A percentile compares a stretch with the other conserved stretches of the same genome.
Evolutionary conservation across 2,797 vertebrate genomes (phyloP).

Genomic region (Tamandua tetradactyla): DNA sequence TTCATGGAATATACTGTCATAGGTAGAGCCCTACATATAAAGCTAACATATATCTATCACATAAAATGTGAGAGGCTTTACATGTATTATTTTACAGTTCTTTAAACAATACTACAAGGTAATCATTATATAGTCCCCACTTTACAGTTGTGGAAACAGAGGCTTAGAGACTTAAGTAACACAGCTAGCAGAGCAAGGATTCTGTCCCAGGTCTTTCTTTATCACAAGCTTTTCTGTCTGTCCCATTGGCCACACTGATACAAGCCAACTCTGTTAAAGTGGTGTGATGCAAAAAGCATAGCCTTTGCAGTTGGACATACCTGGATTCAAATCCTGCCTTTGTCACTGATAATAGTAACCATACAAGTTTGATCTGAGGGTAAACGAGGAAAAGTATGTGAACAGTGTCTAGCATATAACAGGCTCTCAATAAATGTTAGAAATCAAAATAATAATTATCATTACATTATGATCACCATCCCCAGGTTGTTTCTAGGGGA

Average conservation of each 20-base stretch:
- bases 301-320: not conserved
- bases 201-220: not conserved
- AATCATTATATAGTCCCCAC: not conserved
- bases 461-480: not conserved
- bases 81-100: not conserved
- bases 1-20: not conserved
- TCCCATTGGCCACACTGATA: accelerated
- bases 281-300: not conserved
- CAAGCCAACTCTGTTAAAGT: not conserved
- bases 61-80: not conserved
- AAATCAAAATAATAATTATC: not conserved
- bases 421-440: not conserved
- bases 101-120: not conserved
- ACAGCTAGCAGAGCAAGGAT: not conserved
- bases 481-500: not conserved
- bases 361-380: not conserved
- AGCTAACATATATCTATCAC: not conserved
- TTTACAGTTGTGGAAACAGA: not conserved
- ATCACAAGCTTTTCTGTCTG: not conserved
- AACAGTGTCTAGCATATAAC: not conserved
- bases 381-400: not conserved
- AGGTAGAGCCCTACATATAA: not conserved
- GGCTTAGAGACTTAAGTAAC: not conserved
- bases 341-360: not conserved
- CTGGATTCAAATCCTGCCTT: not conserved